Conservation (phyloP, 2,113 vertebrate species). For the Hylia prasina region DNA sequence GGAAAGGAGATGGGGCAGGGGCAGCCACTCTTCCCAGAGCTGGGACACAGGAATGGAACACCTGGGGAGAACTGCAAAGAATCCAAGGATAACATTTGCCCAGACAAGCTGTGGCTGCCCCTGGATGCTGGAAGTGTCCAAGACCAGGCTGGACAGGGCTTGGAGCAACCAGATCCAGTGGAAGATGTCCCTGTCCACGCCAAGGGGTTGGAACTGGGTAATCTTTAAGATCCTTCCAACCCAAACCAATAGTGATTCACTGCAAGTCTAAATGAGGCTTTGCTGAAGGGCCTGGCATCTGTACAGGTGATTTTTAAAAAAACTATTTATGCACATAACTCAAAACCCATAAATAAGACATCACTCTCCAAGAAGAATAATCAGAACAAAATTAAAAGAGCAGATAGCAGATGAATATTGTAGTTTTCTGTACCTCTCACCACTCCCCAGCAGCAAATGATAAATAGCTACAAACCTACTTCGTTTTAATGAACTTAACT, state of each 20-base stretch:
- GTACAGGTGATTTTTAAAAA: background rate
- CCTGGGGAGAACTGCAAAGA: background rate
- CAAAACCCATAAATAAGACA: slow-evolving; percentile 55
- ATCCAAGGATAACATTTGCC: background rate
- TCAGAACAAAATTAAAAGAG: slow-evolving; percentile 24
- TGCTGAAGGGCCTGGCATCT: background rate
- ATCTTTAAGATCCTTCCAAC: background rate
- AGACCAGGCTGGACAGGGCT: background rate
- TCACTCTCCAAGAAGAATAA: slow-evolving; percentile 2
- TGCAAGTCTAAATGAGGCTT: background rate
- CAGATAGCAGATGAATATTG: slow-evolving; percentile 27
- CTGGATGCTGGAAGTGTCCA: background rate
- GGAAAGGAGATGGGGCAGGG: background rate
- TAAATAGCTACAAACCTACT: slow-evolving; percentile 14
- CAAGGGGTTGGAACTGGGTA: background rate
- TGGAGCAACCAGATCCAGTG: background rate
- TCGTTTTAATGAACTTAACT: background rate
- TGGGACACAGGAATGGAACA: background rate
- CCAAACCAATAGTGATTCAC: background rate
- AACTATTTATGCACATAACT: slow-evolving; percentile 30
- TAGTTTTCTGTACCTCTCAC: slow-evolving; percentile 3
- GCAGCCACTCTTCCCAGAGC: background rate
- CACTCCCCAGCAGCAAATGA: slow-evolving; percentile 23
- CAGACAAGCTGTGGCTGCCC: background rate
- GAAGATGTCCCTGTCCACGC: background rate